Percentiles rank a stretch among this genome's conserved stretches.
Conservation (phyloP, 2,113 vertebrate genomes). For the Narcine bancroftii region DNA sequence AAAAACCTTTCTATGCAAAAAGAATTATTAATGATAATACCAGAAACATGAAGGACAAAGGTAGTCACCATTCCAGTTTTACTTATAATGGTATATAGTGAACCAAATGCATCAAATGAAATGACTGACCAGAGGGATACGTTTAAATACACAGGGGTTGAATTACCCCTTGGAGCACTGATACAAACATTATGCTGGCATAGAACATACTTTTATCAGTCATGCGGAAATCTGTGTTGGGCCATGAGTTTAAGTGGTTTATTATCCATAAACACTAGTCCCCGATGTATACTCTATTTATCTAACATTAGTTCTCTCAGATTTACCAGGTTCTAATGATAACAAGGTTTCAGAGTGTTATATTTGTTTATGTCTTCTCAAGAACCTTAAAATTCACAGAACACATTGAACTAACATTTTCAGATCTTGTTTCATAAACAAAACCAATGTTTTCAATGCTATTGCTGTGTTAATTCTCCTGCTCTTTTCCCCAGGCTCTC, state of each 20-base stretch:
- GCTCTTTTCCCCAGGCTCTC: no score
- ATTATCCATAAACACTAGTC: constrained; percentile 33
- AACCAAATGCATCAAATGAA: constrained; percentile 9
- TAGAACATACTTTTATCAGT: constrained; percentile 21
- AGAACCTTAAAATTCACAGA: neutral
- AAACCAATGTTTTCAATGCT: neutral
- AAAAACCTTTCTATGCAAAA: neutral
- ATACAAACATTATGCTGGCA: constrained; percentile 27
- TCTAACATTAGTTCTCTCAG: neutral
- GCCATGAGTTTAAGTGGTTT: constrained; percentile 20
- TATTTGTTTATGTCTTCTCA: neutral
- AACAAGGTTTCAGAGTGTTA: neutral
- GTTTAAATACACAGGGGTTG: constrained; percentile 12
- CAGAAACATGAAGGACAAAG: neutral
- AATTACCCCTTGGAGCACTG: constrained; percentile 12
- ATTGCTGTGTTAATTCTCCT: neutral
- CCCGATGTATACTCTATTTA: constrained; percentile 6
- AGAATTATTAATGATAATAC: neutral
- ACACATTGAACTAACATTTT: neutral
- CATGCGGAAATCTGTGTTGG: constrained; percentile 18
- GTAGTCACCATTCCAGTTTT: neutral
- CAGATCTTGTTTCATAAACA: neutral
- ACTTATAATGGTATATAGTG: neutral
- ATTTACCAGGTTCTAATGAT: neutral
- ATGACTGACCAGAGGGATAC: neutral